Percentiles rank a stretch among this genome's conserved stretches.
Conservation (phyloP, 1,140 invertebrate genomes). For the Heliconius congener region DNA sequence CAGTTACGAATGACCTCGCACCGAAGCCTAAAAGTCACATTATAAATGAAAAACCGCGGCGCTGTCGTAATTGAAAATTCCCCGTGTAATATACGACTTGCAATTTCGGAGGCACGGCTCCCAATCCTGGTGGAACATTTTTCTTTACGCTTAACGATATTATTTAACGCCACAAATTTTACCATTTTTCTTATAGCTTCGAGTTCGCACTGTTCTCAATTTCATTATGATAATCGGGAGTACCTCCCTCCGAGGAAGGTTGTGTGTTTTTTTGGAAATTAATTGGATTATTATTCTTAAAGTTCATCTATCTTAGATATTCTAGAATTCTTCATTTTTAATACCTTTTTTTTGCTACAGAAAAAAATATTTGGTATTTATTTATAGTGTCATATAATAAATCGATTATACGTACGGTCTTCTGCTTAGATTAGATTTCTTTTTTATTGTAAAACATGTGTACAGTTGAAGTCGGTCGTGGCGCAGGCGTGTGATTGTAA, state of each 20-base stretch:
- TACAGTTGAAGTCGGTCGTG: too few species aligned
- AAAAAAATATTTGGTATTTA: background rate
- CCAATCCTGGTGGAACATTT: constrained; percentile 68
- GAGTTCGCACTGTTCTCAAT: constrained; percentile 61
- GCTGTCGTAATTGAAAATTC: constrained; percentile 81
- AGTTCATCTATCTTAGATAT: background rate
- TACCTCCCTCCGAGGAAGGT: constrained; percentile 45
- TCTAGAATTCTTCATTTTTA: too few species aligned
- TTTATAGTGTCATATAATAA: too few species aligned
- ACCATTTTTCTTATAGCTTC: constrained; percentile 72
- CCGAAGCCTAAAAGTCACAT: constrained; percentile 74
- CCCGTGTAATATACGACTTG: constrained; percentile 77
- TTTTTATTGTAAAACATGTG: too few species aligned
- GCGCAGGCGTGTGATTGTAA: too few species aligned
- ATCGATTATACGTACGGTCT: too few species aligned
- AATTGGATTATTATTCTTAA: constrained; percentile 8
- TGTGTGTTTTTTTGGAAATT: constrained; percentile 42
- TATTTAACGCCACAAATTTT: constrained; percentile 80
- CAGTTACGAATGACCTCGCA: constrained; percentile 70
- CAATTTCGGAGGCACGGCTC: constrained; percentile 69
- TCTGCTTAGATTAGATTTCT: too few species aligned
- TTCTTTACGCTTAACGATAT: constrained; percentile 78
- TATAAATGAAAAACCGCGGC: constrained; percentile 79
- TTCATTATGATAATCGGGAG: constrained; percentile 78
- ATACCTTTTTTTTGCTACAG: background rate